Evolutionary conservation across 2,113 vertebrate genomes (phyloP).

Genomic region (Eubucco bourcierii): DNA sequence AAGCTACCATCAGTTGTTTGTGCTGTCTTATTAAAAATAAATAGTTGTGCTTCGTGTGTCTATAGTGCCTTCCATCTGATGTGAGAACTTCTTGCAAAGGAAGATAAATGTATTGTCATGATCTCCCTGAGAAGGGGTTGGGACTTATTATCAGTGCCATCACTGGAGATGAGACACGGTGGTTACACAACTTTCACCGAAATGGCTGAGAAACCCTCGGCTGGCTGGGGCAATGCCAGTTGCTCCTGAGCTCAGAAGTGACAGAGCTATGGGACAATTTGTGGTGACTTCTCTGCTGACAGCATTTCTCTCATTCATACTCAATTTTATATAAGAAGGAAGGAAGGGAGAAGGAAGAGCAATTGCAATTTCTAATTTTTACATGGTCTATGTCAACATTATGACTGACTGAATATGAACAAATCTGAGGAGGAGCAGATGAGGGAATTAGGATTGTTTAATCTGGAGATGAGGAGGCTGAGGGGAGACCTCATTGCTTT

Average conservation of each 20-base stretch:
- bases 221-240: background rate
- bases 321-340: background rate
- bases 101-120: background rate
- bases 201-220: background rate
- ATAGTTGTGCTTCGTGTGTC: fast-evolving
- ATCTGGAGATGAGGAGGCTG: too few species aligned
- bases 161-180: background rate
- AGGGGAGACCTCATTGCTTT: too few species aligned
- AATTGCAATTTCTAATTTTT: background rate
- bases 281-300: background rate
- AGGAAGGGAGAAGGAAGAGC: background rate
- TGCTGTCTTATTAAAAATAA: slow-evolving; percentile 14
- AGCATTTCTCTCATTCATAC: background rate
- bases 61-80: background rate
- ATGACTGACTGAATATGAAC: background rate
- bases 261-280: background rate
- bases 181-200: background rate
- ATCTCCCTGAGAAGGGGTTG: background rate
- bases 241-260: background rate
- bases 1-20: background rate
- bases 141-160: background rate
- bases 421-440: too few species aligned
- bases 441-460: too few species aligned
- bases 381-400: background rate
- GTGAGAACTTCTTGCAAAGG: background rate